Conservation (phyloP, 2,797 vertebrate species). For the Triplophysa bombifrons region DNA sequence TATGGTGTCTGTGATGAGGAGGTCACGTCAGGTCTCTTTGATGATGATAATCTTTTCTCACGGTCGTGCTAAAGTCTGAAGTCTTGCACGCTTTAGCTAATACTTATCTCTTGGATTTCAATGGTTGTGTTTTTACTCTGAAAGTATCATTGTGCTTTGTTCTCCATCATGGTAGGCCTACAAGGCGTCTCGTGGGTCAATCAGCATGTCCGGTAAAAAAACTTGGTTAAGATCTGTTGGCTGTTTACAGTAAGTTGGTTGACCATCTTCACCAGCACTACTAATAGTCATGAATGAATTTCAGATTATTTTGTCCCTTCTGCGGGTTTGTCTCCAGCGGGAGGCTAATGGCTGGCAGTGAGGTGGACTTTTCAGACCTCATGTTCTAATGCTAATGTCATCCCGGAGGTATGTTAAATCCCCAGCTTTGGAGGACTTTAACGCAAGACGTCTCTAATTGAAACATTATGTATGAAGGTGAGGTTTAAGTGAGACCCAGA, state of each 20-base stretch:
- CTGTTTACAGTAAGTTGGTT: neutral
- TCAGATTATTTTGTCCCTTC: neutral
- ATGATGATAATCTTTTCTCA: conserved; percentile 29
- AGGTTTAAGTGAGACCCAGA: neutral
- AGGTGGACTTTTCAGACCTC: neutral
- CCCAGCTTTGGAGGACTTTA: neutral
- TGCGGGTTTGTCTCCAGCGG: neutral
- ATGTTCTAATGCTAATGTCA: neutral
- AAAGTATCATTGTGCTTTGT: neutral
- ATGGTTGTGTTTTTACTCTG: conserved; percentile 28
- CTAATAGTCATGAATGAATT: neutral
- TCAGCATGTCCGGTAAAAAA: too few species aligned
- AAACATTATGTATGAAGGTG: neutral
- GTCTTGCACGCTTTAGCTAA: conserved; percentile 33
- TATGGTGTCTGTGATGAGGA: conserved; percentile 45
- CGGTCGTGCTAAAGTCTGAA: conserved; percentile 45
- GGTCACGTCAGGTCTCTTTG: conserved; percentile 48
- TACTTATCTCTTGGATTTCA: conserved; percentile 45
- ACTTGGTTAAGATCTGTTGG: neutral
- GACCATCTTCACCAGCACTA: neutral
- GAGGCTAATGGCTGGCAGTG: neutral
- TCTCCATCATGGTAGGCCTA: neutral
- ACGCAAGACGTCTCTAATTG: neutral
- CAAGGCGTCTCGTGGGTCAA: neutral
- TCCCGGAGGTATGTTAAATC: neutral